These are phyloP conservation scores for Trichomycterus rosablanca DNA, from an alignment of 2,113 vertebrate species.

Conservation along the genomic window DNA sequence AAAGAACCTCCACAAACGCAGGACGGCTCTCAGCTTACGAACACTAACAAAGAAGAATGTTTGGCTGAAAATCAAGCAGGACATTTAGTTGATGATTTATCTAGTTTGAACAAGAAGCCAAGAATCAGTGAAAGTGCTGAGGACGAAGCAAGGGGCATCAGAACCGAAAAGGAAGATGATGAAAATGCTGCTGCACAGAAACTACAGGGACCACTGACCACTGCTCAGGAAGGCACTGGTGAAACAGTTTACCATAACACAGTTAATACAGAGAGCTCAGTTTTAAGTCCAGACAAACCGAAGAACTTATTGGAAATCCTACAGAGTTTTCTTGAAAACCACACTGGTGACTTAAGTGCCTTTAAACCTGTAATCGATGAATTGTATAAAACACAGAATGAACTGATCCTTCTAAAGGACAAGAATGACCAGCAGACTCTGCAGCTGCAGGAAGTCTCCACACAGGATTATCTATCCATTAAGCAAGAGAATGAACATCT, in stretches of 20 bases:
- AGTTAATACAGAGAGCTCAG: not conserved
- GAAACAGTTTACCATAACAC: not conserved
- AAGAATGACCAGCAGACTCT: constrained; percentile 22
- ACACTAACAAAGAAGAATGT: no score
- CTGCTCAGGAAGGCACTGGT: not conserved
- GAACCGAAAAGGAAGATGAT: constrained; percentile 4
- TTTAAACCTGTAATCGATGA: constrained; percentile 19
- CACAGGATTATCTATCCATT: constrained; percentile 43
- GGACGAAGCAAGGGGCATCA: not conserved
- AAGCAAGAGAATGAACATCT: constrained; percentile 51
- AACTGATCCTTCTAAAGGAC: constrained; percentile 8
- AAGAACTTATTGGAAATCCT: constrained; percentile 4
- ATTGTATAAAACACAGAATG: constrained; percentile 23
- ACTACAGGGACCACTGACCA: not conserved
- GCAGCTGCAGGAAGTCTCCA: constrained; percentile 20
- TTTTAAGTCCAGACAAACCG: not conserved
- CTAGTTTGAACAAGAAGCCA: not conserved
- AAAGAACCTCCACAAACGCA: not conserved
- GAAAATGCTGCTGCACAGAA: not conserved
- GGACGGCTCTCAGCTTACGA: no score
- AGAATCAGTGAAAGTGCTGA: not conserved
- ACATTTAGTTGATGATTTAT: not conserved
- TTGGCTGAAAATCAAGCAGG: not conserved
- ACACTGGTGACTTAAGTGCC: not conserved
- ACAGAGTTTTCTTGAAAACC: not conserved